These are phyloP conservation scores for pig (Sus scrofa) DNA, from an alignment of 2,113 vertebrate genomes.

Conservation along the genomic window DNA sequence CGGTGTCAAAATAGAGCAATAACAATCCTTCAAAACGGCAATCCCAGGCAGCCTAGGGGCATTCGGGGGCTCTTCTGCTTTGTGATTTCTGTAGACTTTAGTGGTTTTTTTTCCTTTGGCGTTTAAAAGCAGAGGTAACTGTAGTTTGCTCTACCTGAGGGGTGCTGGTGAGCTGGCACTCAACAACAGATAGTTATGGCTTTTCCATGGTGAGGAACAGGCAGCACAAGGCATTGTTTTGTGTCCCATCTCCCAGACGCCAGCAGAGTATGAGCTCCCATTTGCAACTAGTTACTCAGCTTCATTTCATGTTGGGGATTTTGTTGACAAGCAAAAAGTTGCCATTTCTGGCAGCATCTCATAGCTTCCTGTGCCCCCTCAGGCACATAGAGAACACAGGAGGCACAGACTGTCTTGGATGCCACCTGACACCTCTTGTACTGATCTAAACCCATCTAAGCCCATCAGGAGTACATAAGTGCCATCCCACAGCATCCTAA, in stretches of 20 bases:
- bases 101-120: constrained; percentile 37
- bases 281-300: constrained; percentile 74
- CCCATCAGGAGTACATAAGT: neutral
- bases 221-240: neutral
- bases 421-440: constrained; percentile 62
- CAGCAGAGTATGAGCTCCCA: neutral
- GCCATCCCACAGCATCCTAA: constrained; percentile 1
- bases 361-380: constrained; percentile 48
- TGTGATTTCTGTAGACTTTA: constrained; percentile 16
- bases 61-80: constrained; percentile 16
- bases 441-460: constrained; percentile 34
- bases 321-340: constrained; percentile 67
- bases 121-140: constrained; percentile 38
- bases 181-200: neutral
- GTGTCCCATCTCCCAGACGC: constrained; percentile 33
- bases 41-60: constrained; percentile 43
- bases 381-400: constrained; percentile 3
- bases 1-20: constrained; percentile 51
- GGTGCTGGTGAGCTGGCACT: constrained; percentile 15
- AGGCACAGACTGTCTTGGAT: constrained; percentile 20
- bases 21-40: constrained; percentile 78
- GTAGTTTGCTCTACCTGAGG: constrained; percentile 11
- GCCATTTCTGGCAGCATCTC: constrained; percentile 67
- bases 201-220: neutral
- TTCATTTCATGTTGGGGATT: constrained; percentile 72